Evolutionary conservation across 2,113 vertebrate genomes (phyloP).

Genomic region (Lepidothrix coronata): DNA sequence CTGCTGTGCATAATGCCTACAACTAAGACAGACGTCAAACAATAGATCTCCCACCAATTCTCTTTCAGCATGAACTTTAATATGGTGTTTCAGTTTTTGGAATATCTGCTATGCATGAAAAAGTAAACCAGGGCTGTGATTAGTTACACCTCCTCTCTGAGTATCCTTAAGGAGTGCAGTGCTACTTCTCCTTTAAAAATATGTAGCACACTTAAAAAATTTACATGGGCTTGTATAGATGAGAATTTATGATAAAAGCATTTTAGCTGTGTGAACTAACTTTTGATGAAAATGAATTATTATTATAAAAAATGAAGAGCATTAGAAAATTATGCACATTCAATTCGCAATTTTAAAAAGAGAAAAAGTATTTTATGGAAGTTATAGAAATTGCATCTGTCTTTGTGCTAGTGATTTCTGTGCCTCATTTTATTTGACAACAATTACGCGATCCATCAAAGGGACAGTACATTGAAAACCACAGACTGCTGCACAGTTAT

Average conservation of each 20-base stretch:
- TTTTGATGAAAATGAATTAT: neutral
- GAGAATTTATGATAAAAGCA: neutral
- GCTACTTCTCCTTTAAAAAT: neutral
- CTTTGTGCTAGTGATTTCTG: neutral
- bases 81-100: neutral
- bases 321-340: neutral
- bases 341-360: neutral
- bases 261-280: neutral
- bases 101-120: neutral
- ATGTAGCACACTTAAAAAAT: neutral
- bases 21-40: neutral
- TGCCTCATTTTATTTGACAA: neutral
- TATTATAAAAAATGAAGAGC: neutral
- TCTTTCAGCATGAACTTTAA: neutral
- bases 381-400: neutral
- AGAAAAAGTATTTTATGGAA: neutral
- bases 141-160: neutral
- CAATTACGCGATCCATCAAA: neutral
- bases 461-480: neutral
- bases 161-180: neutral
- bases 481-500: neutral
- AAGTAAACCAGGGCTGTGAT: neutral
- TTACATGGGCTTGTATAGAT: neutral
- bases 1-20: neutral
- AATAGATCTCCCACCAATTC: neutral